phyloP scores from a whole-genome alignment of 2,113 vertebrate genomes.

The Nothobranchius kuhntae region DNA sequence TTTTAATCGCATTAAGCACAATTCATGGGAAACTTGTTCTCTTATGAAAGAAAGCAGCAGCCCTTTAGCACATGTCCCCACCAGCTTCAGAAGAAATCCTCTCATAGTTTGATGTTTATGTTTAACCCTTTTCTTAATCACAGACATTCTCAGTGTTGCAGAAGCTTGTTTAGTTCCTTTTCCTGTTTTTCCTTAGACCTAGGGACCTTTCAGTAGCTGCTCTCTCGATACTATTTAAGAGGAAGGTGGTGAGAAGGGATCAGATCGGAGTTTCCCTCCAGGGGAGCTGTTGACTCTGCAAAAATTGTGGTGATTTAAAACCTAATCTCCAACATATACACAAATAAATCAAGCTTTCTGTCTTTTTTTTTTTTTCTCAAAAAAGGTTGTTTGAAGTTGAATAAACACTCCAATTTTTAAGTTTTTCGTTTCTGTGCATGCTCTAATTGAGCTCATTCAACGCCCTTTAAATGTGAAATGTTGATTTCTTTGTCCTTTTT shows the following conservation, averaged over 20 bases:
- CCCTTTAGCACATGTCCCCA: slow-evolving; percentile 50
- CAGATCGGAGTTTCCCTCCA: slow-evolving; percentile 37
- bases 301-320: too few species aligned
- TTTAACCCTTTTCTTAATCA: slow-evolving; percentile 43
- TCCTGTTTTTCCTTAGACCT: slow-evolving; percentile 34
- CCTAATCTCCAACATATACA: too few species aligned
- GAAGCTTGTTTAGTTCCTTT: slow-evolving; percentile 39
- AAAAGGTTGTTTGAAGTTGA: too few species aligned
- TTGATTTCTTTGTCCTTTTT: slow-evolving; percentile 43
- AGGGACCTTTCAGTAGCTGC: slow-evolving; percentile 25
- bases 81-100: slow-evolving; percentile 60
- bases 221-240: slow-evolving; percentile 48
- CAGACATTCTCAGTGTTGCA: slow-evolving; percentile 25
- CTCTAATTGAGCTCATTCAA: background rate
- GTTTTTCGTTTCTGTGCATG: too few species aligned
- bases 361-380: too few species aligned
- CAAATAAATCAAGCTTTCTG: too few species aligned
- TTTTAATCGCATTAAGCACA: slow-evolving; percentile 76
- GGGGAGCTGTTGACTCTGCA: slow-evolving; percentile 35
- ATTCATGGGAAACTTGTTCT: slow-evolving; percentile 51
- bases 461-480: slow-evolving; percentile 43
- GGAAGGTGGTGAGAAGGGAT: slow-evolving; percentile 35
- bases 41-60: slow-evolving; percentile 37
- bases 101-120: slow-evolving; percentile 65
- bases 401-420: too few species aligned